phyloP scores from a whole-genome alignment of 2,888 invertebrate species.

The Tetramorium bicarinatum region DNA sequence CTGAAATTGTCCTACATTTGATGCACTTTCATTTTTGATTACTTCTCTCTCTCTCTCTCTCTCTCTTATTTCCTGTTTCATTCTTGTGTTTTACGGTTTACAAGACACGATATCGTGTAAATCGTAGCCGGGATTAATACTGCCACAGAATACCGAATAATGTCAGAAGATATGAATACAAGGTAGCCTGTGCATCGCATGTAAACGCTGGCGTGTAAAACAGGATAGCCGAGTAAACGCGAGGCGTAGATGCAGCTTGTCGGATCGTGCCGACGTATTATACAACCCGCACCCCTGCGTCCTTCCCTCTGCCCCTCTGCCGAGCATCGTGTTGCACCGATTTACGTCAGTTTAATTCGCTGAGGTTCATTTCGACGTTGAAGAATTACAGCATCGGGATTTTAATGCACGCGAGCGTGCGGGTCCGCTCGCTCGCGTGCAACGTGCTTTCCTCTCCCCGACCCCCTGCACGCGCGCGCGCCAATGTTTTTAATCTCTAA shows the following conservation, averaged over 20 bases:
- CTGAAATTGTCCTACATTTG: background rate
- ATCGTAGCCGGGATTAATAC: slow-evolving; percentile 16
- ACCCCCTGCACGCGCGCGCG: background rate
- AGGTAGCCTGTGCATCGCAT: background rate
- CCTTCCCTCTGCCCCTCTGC: too few species aligned
- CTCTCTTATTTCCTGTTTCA: background rate
- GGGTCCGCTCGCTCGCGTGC: slow-evolving; percentile 32
- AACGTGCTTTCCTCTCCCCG: background rate
- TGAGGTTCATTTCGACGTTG: slow-evolving; percentile 55
- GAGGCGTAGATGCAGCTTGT: slow-evolving; percentile 34
- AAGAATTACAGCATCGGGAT: slow-evolving; percentile 51
- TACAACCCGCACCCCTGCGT: background rate
- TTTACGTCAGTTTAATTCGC: slow-evolving; percentile 51
- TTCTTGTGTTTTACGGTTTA: background rate
- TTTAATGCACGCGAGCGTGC: slow-evolving; percentile 45
- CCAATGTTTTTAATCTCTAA: slow-evolving; percentile 54
- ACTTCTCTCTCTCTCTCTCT: too few species aligned
- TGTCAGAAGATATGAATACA: slow-evolving; percentile 20
- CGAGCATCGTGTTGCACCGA: slow-evolving; percentile 36
- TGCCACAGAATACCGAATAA: slow-evolving; percentile 29
- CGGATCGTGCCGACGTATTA: slow-evolving; percentile 37
- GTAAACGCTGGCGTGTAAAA: slow-evolving; percentile 37
- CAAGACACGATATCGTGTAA: background rate
- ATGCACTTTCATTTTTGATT: background rate
- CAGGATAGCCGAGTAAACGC: slow-evolving; percentile 38